These are phyloP conservation scores for Cryptocephalus primarius DNA, from an alignment of 2,888 invertebrate genomes.

Conservation along the genomic window DNA sequence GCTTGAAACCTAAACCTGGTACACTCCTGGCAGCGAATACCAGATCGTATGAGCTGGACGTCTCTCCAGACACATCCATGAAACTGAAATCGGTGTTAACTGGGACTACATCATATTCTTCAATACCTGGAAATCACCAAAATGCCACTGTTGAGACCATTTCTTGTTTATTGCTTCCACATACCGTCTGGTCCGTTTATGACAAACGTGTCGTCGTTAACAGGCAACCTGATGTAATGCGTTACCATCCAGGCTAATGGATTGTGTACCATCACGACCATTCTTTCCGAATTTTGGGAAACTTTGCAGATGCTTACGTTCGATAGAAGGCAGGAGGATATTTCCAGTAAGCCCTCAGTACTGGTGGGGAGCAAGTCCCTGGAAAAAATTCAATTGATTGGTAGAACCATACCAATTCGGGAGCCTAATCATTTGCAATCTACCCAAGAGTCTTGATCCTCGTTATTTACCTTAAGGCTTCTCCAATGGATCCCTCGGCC, in stretches of 20 bases:
- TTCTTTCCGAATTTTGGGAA: constrained; percentile 44
- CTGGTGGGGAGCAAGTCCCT: constrained; percentile 2
- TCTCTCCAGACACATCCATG: constrained; percentile 1
- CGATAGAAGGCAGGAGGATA: constrained; percentile 44
- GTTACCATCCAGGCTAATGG: constrained; percentile 52
- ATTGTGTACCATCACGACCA: constrained; percentile 65
- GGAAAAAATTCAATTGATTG: not conserved
- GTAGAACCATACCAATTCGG: no score
- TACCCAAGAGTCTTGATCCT: no score
- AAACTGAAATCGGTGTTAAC: not conserved
- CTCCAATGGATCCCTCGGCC: constrained; percentile 28
- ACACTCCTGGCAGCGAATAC: constrained; percentile 53
- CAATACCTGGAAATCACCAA: not conserved
- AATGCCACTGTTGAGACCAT: not conserved
- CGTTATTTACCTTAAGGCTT: constrained; percentile 14
- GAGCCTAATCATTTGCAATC: no score
- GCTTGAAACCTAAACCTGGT: constrained; percentile 54
- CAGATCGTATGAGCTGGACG: constrained; percentile 42
- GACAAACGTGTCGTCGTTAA: constrained; percentile 41
- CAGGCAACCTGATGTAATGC: constrained; percentile 53
- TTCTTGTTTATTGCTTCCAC: not conserved
- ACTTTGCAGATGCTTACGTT: constrained; percentile 65
- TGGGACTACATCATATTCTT: constrained; percentile 3
- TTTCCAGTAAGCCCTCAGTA: constrained; percentile 1
- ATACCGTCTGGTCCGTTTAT: constrained; percentile 52